Evolutionary conservation across 2,797 vertebrate species (phyloP).

Genomic region (Masticophis lateralis): DNA sequence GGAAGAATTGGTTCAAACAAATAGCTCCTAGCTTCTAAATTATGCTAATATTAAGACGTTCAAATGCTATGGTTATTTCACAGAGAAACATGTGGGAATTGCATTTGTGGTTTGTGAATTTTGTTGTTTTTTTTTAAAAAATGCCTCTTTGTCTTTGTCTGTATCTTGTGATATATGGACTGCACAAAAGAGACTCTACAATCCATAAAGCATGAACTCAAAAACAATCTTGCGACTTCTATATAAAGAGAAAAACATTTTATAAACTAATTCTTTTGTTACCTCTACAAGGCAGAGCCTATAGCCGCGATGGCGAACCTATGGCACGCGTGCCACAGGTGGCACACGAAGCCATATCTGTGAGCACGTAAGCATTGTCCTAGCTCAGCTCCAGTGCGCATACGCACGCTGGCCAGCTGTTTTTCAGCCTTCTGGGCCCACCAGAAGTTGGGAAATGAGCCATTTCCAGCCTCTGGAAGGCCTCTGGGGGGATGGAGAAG

Average conservation of each 20-base stretch:
- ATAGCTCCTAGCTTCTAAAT: neutral
- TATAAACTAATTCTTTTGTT: too few species aligned
- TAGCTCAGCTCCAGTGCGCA: too few species aligned
- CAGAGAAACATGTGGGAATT: neutral
- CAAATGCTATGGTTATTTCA: fast-evolving
- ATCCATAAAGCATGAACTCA: neutral
- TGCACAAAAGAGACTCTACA: neutral
- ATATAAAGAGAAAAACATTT: neutral
- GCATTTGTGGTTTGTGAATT: slow-evolving; percentile 12
- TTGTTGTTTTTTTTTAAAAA: neutral
- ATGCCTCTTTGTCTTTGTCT: neutral
- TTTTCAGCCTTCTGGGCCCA: too few species aligned
- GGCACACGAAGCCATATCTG: too few species aligned
- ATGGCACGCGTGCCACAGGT: too few species aligned
- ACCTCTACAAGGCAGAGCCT: too few species aligned
- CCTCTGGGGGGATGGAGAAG: too few species aligned
- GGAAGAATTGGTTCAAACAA: neutral
- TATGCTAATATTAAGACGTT: neutral
- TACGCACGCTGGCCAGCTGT: too few species aligned
- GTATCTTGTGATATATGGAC: neutral
- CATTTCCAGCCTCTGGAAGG: too few species aligned
- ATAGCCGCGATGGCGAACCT: too few species aligned
- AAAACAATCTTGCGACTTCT: neutral
- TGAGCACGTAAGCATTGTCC: too few species aligned
- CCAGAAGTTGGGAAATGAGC: too few species aligned